Base-by-base conservation (phyloP, 2,113 vertebrate species). In the Sander lucioperca region DNA sequence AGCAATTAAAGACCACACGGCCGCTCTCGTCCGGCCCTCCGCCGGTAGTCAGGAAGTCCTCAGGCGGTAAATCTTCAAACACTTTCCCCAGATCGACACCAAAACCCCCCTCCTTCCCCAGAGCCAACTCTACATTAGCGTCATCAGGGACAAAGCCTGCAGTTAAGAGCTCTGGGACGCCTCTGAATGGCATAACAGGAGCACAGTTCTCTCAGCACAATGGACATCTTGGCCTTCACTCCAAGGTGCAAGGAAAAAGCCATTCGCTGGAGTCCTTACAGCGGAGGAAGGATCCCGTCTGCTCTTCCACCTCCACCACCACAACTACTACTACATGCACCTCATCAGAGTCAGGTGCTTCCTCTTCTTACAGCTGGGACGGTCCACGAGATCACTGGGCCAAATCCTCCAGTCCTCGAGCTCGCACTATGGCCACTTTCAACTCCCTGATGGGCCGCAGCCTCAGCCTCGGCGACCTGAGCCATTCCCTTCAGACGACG, bases 381-480 rank as follows among this genome's bases (percentile, higher is more conserved):
- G 97, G 96, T 3, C 88, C 94, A 3, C 90, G 96, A 48, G 97
- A 97, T 23, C 90, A 86, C 62, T 96, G 94, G 96, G 95, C 93
- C 48, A 95, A 91, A 57, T 83, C 72, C 51, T 95, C 93, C 78
- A 82, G 89, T 74, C 95, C 95, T 25, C 93, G 93, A 65, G 94
- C 90, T 65, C 96, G 91, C 86, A 96, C 93, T 0, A 69, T 95
- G 81, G 95, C 94, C 56, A 88, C 94, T 3, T 94, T 94, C 21
- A 96, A 95, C 68, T 94, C 97, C 0, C 88, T 97, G 80, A 95
- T 97, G 72, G 97, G 97, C 23, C 97, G 98, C 66, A 99, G 98
- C 91, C 96, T 99, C 84, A 99, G 98, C 91, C 94, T 99, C 7
- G 97, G 98, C 0, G 98, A 99, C 88, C 95, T 99, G 62, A 98